Evolutionary conservation across 2,888 invertebrate genomes (phyloP), one percentile per base, ranked within the genome.

Genomic region (Diarsia mendica): DNA sequence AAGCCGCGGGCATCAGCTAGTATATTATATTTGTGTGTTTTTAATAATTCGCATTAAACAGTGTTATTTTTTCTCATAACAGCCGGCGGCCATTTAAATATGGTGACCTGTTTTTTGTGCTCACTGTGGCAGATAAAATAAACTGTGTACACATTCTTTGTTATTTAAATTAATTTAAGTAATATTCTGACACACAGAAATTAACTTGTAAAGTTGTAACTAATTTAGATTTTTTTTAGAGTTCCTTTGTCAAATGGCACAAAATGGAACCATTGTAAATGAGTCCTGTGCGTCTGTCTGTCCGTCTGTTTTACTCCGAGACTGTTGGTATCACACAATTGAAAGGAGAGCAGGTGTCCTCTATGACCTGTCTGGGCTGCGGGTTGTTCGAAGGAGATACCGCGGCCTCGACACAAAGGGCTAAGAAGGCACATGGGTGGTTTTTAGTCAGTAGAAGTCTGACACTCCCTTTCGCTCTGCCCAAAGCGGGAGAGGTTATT

Each of bases 51-150:
- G 23, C 9, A 44, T n/a, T 33, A 20, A 3, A 10, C 6, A 55
- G 13, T n/a, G 18, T 48, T 74, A 48, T 49, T 64, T 73, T 49
- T 49, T 58, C 28, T 65, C 48, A 44, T 65, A 58, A n/a, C 53
- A 48, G 39, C 49, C 58, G n/a, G 49, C 18, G 55, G 49, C 18
- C 60, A 75, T 65, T 28, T 60, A 20, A 65, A 75, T 49, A 74
- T 28, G n/a, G 64, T 48, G 9, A 39, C 33, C 15, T 55, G 51
- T 55, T 23, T 75, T 75, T 55, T 64, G 55, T 48, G 13, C 10
- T 75, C 48, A 44, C 39, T 48, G 55, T 48, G 18, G 13, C n/a
- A 44, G 18, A 64, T 5, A 28, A 18, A 55, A 74, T 48, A 55
- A 39, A 48, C 39, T 39, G 46, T 46, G 15, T 20, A 5, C n/a